A percentile compares a stretch with the other conserved stretches of the same genome.
Conservation (phyloP, 2,888 invertebrate genomes). For the Hoplodrina ambigua region DNA sequence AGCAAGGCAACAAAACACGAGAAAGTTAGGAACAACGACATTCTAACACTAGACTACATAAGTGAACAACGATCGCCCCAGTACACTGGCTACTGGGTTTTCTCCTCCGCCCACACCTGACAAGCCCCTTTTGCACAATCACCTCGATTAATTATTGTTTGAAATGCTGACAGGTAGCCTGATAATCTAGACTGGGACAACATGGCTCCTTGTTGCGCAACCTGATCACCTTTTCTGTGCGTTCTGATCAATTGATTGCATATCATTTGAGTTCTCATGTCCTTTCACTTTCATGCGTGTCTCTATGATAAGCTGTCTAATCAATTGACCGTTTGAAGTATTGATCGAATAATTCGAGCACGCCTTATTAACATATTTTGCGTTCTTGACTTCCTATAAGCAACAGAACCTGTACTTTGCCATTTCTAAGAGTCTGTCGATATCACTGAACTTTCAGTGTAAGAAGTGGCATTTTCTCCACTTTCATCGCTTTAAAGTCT, state of each 20-base stretch:
- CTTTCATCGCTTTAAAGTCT: constrained; percentile 80
- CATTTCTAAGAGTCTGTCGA: constrained; percentile 13
- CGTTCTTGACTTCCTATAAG: constrained; percentile 5
- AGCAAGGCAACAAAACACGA: constrained; percentile 49
- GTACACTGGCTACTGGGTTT: constrained; percentile 56
- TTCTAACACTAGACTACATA: constrained; percentile 39
- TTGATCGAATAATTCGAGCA: constrained; percentile 8
- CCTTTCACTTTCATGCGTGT: constrained; percentile 66
- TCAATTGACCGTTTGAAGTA: constrained; percentile 30
- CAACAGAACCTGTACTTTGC: constrained; percentile 2
- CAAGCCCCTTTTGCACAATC: constrained; percentile 69
- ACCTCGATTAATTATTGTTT: constrained; percentile 70
- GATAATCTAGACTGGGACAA: constrained; percentile 61
- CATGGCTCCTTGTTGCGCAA: constrained; percentile 66
- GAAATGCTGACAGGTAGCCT: constrained; percentile 66
- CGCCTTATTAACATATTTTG: constrained; percentile 1
- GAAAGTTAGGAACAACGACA: constrained; percentile 59
- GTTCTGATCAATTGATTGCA: constrained; percentile 60
- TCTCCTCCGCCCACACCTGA: constrained; percentile 63
- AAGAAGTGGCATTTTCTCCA: constrained; percentile 79
- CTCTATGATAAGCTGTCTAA: constrained; percentile 37
- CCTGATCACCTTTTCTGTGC: constrained; percentile 65
- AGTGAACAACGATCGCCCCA: constrained; percentile 29
- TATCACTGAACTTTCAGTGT: constrained; percentile 61
- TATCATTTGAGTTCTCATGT: constrained; percentile 57